Base-by-base conservation (phyloP, 2,888 invertebrate species). In the Netelia virgata region DNA sequence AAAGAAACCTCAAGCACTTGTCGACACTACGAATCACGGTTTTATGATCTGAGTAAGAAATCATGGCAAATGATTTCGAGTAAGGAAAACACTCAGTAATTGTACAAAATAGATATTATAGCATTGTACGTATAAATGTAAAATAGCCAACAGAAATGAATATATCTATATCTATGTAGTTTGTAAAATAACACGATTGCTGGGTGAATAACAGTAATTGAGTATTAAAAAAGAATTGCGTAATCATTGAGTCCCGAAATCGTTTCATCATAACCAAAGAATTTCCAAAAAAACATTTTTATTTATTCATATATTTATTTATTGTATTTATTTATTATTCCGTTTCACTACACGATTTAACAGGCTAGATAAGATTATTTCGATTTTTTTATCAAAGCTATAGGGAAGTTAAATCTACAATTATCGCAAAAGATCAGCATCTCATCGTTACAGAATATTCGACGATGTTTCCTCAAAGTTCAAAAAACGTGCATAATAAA, bases 101-200 rank as follows among this genome's bases (percentile, higher is more conserved):
- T 84, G 76, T 84, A 81, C 84, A 77, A 81, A 84, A 61, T 84
- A 77, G 81, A 20, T 50, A 50, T 76, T 77, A 68, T 20, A 14
- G 36, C 72, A 41, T 73, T 84, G 63, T 69, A 72, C 55, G 75
- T 72, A 55, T 73, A 64, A 63, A 23, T 76, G 76, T 81, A 84
- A 20, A 2, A 73, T 81, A 77, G 18, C 23, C 3, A 41, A 63
- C 47, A 66, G 47, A 61, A 72, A 75, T 75, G 43, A 47, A 57
- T 55, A n/a, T n/a, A n/a, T n/a, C n/a, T n/a, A 16, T 20, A 73
- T 59, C n/a, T 16, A 55, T 14, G 55, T 66, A 73, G 14, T 68
- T 73, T 61, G 61, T 63, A n/a, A 72, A 77, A 47, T 16, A 18
- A 59, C 20, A 20, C 16, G 3, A 23, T 3, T 36, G 14, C 20